Conservation (phyloP, 2,113 vertebrate species). For the Pteronura brasiliensis region DNA sequence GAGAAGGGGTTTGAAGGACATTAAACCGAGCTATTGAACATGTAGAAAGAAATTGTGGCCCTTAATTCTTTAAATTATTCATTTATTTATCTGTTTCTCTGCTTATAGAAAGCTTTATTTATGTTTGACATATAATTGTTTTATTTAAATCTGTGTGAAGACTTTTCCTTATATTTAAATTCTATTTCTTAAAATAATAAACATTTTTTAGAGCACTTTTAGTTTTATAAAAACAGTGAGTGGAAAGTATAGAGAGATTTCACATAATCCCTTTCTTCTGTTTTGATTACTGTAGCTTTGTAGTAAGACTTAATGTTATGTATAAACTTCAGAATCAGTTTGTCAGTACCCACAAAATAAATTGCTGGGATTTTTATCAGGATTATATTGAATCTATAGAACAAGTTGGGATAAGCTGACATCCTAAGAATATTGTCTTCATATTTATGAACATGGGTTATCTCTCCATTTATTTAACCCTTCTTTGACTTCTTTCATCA, state of each 20-base stretch:
- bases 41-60: neutral
- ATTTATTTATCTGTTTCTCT: neutral
- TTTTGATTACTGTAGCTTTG: neutral
- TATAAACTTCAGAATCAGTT: neutral
- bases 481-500: neutral
- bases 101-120: neutral
- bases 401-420: neutral
- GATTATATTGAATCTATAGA: neutral
- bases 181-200: neutral
- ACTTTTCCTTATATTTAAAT: neutral
- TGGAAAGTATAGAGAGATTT: neutral
- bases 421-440: neutral
- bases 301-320: neutral
- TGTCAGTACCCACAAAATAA: neutral
- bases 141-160: neutral
- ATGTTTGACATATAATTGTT: neutral
- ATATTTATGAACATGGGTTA: neutral
- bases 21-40: neutral
- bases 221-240: neutral
- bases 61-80: neutral
- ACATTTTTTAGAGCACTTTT: neutral
- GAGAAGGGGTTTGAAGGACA: neutral
- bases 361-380: neutral
- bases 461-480: neutral
- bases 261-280: neutral